Evolutionary conservation across 2,888 invertebrate genomes (phyloP), one percentile per base, ranked within the genome.

Genomic region (Gastrophysa polygoni): DNA sequence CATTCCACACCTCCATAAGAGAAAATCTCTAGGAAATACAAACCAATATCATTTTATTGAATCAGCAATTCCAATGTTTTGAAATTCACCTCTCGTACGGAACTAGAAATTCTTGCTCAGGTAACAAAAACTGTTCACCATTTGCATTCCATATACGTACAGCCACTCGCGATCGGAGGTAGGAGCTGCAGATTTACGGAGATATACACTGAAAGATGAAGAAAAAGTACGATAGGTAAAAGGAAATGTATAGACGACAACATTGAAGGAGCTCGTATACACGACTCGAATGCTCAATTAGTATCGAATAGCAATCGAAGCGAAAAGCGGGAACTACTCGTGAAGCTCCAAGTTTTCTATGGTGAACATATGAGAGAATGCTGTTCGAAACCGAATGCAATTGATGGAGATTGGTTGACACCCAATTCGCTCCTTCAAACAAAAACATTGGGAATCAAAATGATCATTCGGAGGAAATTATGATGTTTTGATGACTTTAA

Each of bases 241-340:
- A 66, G 63, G 49, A 66, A 61, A 66, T 59, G 56, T 61, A 61
- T 59, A 62, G 61, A 61, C 51, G 62, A 66, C 63, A 61, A 56
- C 59, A 63, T 57, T 61, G 63, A 66, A 63, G 52, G 46, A 50
- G 56, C 47, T 29, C 18, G 55, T 55, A 43, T 59, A 61, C 61
- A 51, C 44, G 46, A 32, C 34, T 56, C n/a, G 61, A 56, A 61
- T 61, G 20, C 56, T 50, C 60, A 61, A 61, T 55, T 51, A 56
- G 57, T 43, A 48, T 17, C 16, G 32, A 34, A 56, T 28, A 46
- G 29, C 17, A 29, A 21, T 18, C 32, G 2, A 17, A 1, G 5
- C 29, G 10, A 32, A 32, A 8, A 32, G 10, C 29, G 24, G 24
- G 24, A 24, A 7, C 24, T 24, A 7, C 3, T 5, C 24, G 24